These are phyloP conservation scores for Vandiemenella viatica DNA, from an alignment of 2,888 invertebrate genomes.

Conservation along the genomic window DNA sequence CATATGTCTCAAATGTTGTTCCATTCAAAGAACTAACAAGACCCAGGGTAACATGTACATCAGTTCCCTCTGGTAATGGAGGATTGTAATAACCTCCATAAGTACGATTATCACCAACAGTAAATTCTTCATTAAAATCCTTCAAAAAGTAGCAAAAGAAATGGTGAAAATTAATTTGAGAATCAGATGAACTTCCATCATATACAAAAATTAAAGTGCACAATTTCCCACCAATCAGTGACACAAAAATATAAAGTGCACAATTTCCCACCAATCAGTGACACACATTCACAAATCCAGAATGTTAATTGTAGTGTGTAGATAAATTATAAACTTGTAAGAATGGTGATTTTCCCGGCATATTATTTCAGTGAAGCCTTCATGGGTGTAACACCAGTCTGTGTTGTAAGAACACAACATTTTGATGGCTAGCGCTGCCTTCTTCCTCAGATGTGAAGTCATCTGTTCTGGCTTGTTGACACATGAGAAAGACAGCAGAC, in stretches of 20 bases:
- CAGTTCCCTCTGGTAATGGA: conserved; percentile 44
- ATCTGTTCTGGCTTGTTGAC: no score
- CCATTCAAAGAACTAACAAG: conserved; percentile 52
- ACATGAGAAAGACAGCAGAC: no score
- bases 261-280: not conserved
- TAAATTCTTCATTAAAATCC: conserved; percentile 48
- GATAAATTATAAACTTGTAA: no score
- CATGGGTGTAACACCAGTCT: no score
- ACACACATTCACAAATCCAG: not conserved
- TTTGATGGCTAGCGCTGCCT: no score
- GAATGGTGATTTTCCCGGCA: no score
- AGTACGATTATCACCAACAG: conserved; percentile 56
- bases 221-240: not conserved
- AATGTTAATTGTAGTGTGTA: no score
- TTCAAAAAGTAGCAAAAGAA: conserved; percentile 19
- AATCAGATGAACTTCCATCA: no score
- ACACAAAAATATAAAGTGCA: not conserved
- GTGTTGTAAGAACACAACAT: no score
- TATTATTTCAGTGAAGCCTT: no score
- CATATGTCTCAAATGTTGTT: conserved; percentile 47
- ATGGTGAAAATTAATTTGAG: no score
- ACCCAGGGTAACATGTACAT: conserved; percentile 54
- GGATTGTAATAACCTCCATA: conserved; percentile 67
- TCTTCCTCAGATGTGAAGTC: no score
- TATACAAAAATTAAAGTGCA: not conserved